phyloP scores from a whole-genome alignment of 2,113 vertebrate species.

The Lichenostomus cassidix region DNA sequence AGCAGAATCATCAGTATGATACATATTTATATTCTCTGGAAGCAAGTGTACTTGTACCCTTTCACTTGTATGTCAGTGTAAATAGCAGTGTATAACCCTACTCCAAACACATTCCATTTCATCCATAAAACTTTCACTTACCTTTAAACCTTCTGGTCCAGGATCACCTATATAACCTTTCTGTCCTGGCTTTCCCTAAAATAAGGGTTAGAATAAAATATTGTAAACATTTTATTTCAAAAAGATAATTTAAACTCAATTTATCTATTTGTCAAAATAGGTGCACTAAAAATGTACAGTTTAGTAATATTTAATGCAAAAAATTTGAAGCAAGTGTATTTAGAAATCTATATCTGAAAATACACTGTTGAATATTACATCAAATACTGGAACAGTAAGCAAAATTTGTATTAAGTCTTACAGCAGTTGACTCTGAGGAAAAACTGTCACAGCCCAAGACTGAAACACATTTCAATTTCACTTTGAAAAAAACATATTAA shows the following conservation, averaged over 20 bases:
- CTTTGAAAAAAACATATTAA: not conserved
- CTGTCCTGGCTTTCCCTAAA: conserved; percentile 87
- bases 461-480: not conserved
- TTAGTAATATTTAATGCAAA: not conserved
- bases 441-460: not conserved
- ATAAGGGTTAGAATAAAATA: not conserved
- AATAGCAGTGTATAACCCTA: not conserved
- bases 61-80: not conserved
- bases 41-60: not conserved
- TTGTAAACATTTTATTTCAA: not conserved
- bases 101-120: not conserved
- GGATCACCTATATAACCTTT: conserved; percentile 87
- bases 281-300: not conserved
- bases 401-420: not conserved
- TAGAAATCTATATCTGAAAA: not conserved
- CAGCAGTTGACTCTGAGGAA: not conserved
- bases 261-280: not conserved
- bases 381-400: not conserved
- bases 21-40: not conserved
- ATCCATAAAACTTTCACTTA: conserved; percentile 31
- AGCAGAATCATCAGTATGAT: not conserved
- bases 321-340: not conserved
- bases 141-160: conserved; percentile 87
- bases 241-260: not conserved
- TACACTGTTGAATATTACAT: not conserved